phyloP scores from a whole-genome alignment of 1,140 invertebrate genomes.

The Drosophila burlai region DNA sequence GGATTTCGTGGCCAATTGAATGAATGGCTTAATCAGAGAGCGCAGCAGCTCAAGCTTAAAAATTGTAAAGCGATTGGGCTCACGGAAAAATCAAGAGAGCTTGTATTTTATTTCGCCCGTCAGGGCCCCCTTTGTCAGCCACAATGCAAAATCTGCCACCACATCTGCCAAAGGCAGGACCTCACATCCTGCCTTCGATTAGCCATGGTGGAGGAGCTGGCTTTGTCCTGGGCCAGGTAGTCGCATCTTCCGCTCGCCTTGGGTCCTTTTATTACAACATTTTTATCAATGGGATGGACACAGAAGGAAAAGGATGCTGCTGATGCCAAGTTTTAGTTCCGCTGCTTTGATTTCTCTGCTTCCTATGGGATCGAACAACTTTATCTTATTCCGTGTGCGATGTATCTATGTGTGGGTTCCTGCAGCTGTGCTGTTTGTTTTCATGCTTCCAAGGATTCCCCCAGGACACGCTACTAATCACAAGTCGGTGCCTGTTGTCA shows the following conservation, averaged over 20 bases:
- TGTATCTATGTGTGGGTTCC: slow-evolving; percentile 22
- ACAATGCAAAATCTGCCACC: slow-evolving; percentile 48
- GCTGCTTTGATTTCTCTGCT: slow-evolving; percentile 69
- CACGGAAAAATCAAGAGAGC: slow-evolving; percentile 15
- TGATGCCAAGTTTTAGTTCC: slow-evolving; percentile 72
- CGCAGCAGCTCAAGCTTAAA: slow-evolving; percentile 10
- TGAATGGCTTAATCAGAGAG: slow-evolving; percentile 43
- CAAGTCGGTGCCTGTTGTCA: slow-evolving; percentile 71
- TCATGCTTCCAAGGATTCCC: slow-evolving; percentile 63
- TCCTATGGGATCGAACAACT: slow-evolving; percentile 40
- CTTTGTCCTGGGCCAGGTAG: slow-evolving; percentile 71
- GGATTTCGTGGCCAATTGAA: slow-evolving; percentile 33
- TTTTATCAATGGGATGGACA: slow-evolving; percentile 60
- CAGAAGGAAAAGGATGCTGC: slow-evolving; percentile 45
- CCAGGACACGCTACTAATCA: slow-evolving; percentile 73
- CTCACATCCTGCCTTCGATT: slow-evolving; percentile 63
- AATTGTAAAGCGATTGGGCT: slow-evolving; percentile 34
- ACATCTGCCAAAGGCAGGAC: slow-evolving; percentile 43
- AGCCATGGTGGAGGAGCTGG: slow-evolving; percentile 50
- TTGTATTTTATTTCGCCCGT: slow-evolving; percentile 10
- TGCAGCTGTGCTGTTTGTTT: slow-evolving; percentile 64
- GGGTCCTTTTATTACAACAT: slow-evolving; percentile 52
- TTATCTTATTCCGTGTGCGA: slow-evolving; percentile 52
- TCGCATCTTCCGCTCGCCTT: slow-evolving; percentile 29
- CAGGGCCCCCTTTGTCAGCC: slow-evolving; percentile 14